These are phyloP conservation scores for Leptinotarsa lineolata DNA, from an alignment of 1,140 invertebrate species.

Conservation along the genomic window DNA sequence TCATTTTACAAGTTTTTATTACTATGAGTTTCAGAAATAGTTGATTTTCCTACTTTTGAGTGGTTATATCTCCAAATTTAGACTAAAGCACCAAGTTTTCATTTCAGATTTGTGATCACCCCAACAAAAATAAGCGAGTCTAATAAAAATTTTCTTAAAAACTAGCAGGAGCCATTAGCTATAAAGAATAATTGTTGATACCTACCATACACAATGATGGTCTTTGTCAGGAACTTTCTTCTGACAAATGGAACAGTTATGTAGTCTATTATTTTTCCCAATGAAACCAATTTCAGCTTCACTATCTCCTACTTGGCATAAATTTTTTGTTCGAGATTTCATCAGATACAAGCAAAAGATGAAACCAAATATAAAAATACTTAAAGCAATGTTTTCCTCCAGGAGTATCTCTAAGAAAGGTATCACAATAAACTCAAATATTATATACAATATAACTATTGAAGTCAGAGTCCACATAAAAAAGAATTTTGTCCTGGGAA, in stretches of 20 bases:
- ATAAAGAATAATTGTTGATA: not conserved
- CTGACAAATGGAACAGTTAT: slow-evolving; percentile 55
- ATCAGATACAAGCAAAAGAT: slow-evolving; percentile 65
- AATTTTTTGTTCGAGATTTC: slow-evolving; percentile 55
- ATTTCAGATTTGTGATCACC: too few relatives aligned
- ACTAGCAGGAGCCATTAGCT: too few relatives aligned
- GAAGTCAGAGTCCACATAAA: slow-evolving; percentile 70
- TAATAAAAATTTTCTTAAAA: too few relatives aligned
- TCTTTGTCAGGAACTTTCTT: slow-evolving; percentile 56
- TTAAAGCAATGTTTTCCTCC: slow-evolving; percentile 68
- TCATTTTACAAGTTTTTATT: too few relatives aligned
- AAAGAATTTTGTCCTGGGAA: slow-evolving; percentile 65
- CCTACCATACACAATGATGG: slow-evolving; percentile 61
- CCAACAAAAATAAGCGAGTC: too few relatives aligned
- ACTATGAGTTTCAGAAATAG: too few relatives aligned
- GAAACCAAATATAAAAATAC: slow-evolving; percentile 62
- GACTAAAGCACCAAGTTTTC: too few relatives aligned
- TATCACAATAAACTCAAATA: slow-evolving; percentile 69
- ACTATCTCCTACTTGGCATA: slow-evolving; percentile 34
- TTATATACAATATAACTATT: slow-evolving; percentile 63
- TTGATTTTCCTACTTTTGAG: too few relatives aligned
- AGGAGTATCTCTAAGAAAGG: slow-evolving; percentile 68
- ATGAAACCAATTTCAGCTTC: slow-evolving; percentile 41
- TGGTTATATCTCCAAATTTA: too few relatives aligned
- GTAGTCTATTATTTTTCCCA: slow-evolving; percentile 37